Evolutionary conservation across 2,888 invertebrate species (phyloP).

Genomic region (Rhyacophila evoluta): DNA sequence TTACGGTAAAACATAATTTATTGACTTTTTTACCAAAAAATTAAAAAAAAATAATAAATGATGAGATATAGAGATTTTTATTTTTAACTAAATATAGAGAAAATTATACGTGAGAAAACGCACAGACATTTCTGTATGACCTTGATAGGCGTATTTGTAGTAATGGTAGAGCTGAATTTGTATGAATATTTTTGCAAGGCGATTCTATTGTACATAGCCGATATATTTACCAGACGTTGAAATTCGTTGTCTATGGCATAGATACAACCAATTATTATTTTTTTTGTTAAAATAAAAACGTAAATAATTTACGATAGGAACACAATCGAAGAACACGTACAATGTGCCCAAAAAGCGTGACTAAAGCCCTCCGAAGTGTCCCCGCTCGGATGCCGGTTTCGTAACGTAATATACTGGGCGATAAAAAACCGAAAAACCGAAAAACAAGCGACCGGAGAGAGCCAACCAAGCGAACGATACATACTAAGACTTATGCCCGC

Average conservation of each 20-base stretch:
- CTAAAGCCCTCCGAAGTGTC: constrained; percentile 21
- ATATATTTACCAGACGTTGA: not conserved
- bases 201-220: too few relatives aligned
- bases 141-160: too few relatives aligned
- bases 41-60: too few relatives aligned
- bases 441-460: constrained; percentile 2
- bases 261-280: not conserved
- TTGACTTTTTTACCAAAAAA: too few relatives aligned
- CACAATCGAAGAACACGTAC: constrained; percentile 5
- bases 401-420: constrained; percentile 4
- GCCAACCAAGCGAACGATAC: constrained; percentile 8
- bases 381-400: constrained; percentile 7
- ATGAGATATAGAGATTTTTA: too few relatives aligned
- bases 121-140: too few relatives aligned
- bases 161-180: too few relatives aligned
- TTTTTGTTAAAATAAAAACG: not conserved
- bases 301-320: not conserved
- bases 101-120: too few relatives aligned
- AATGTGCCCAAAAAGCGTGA: constrained; percentile 21
- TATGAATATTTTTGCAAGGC: too few relatives aligned
- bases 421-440: constrained; percentile 8
- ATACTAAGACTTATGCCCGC: constrained; percentile 9
- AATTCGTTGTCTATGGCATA: not conserved
- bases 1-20: too few relatives aligned
- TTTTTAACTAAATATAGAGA: too few relatives aligned